Conservation (phyloP, 2,888 invertebrate species). For the Adela reaumurella region DNA sequence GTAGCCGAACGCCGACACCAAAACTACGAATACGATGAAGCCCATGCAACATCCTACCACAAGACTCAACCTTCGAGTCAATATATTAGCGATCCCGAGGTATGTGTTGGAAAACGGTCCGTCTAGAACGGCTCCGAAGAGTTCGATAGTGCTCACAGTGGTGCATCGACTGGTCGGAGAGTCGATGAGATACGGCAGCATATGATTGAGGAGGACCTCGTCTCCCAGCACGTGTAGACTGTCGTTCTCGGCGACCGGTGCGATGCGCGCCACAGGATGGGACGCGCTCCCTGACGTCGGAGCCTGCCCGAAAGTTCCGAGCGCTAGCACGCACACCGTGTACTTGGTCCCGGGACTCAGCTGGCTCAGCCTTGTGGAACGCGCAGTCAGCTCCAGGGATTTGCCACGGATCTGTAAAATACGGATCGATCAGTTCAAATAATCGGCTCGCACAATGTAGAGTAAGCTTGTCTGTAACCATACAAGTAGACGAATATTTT, state of each 20-base stretch:
- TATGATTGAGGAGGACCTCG: constrained; percentile 51
- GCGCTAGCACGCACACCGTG: constrained; percentile 82
- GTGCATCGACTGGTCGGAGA: constrained; percentile 74
- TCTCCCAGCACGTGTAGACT: constrained; percentile 52
- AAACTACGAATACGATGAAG: constrained; percentile 77
- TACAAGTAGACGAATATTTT: too few species aligned
- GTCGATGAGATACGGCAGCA: constrained; percentile 52
- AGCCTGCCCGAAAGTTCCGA: constrained; percentile 63
- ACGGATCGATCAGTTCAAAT: constrained; percentile 1
- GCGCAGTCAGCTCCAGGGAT: constrained; percentile 66
- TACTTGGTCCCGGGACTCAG: constrained; percentile 78
- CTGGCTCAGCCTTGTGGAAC: constrained; percentile 71
- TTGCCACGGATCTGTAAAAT: constrained; percentile 71
- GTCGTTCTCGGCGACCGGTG: constrained; percentile 33
- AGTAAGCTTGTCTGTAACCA: too few species aligned
- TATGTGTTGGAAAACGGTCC: constrained; percentile 61
- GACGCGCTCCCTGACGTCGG: constrained; percentile 29
- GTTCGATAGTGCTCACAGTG: constrained; percentile 70
- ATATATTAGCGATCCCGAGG: constrained; percentile 68
- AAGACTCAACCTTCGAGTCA: constrained; percentile 77
- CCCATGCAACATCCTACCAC: constrained; percentile 86
- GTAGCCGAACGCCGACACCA: constrained; percentile 81
- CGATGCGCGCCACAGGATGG: constrained; percentile 49
- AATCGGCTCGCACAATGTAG: too few species aligned
- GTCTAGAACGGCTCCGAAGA: constrained; percentile 61